These are phyloP conservation scores for Caerostris darwini DNA, from an alignment of 1,140 invertebrate species.

Conservation along the genomic window DNA sequence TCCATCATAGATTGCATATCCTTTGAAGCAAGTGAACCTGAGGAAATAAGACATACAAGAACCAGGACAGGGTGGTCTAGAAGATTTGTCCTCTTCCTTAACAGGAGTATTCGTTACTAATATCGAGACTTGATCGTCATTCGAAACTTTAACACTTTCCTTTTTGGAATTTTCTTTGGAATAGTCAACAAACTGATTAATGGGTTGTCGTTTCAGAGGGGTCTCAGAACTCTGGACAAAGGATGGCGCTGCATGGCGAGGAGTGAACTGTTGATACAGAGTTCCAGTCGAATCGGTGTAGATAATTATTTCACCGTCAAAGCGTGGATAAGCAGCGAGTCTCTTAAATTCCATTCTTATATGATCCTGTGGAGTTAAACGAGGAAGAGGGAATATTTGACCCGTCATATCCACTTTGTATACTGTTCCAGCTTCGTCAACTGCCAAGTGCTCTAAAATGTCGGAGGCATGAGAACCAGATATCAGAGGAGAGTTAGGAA, in stretches of 20 bases:
- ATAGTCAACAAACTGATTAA: not conserved
- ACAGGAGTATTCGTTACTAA: not conserved
- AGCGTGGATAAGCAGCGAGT: not conserved
- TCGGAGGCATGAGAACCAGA: not conserved
- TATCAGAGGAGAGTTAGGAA: not conserved
- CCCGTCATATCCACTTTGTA: constrained; percentile 29
- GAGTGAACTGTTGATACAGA: constrained; percentile 48
- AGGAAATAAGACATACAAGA: constrained; percentile 93
- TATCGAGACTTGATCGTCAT: constrained; percentile 47
- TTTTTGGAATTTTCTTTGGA: not conserved
- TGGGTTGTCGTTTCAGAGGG: not conserved
- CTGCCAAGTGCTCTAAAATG: constrained; percentile 23
- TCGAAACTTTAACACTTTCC: not conserved
- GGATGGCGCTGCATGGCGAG: not conserved
- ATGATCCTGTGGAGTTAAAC: not conserved
- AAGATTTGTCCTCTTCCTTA: not conserved
- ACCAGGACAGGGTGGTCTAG: constrained; percentile 90
- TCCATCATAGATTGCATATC: constrained; percentile 77
- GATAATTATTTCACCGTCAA: constrained; percentile 17
- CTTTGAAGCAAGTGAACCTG: constrained; percentile 95
- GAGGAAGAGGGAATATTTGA: constrained; percentile 30
- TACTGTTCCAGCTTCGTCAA: constrained; percentile 50
- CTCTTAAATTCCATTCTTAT: not conserved
- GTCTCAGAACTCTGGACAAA: not conserved
- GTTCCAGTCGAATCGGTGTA: not conserved